phyloP scores from a whole-genome alignment of 37 sponge, comb jelly and placozoan genomes.

The Cladorhizidae sp. region DNA sequence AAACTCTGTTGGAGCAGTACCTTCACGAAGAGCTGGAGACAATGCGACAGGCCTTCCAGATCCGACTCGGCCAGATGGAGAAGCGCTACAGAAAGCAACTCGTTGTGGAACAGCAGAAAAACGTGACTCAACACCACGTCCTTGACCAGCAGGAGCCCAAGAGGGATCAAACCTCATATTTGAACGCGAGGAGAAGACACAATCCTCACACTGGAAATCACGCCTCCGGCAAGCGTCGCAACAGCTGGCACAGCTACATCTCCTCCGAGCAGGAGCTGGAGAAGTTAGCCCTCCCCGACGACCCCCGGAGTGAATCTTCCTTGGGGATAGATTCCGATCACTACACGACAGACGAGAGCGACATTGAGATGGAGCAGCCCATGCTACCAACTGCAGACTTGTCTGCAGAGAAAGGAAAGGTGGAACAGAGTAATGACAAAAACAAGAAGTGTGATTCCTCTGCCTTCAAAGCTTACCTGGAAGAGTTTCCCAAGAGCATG shows the following conservation, averaged over 20 bases:
- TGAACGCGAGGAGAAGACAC: too few species aligned
- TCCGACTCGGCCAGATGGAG: constrained; percentile 68
- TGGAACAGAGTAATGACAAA: not conserved
- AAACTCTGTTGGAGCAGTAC: constrained; percentile 40
- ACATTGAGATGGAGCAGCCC: not conserved
- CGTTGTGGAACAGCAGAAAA: constrained; percentile 14
- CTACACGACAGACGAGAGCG: constrained; percentile 18
- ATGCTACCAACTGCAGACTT: not conserved
- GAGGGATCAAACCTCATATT: too few species aligned
- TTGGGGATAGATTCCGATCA: constrained; percentile 25
- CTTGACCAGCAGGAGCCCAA: not conserved
- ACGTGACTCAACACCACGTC: not conserved
- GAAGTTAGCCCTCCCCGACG: not conserved
- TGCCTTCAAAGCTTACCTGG: not conserved
- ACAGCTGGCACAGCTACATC: constrained; percentile 57
- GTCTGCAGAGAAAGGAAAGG: not conserved
- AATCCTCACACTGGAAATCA: constrained; percentile 4
- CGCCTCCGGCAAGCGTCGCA: constrained; percentile 1
- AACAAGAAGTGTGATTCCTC: not conserved
- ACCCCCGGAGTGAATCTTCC: constrained; percentile 21
- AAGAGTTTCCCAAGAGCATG: constrained; percentile 8
- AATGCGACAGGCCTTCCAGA: constrained; percentile 80
- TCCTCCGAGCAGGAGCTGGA: not conserved
- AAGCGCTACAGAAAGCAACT: constrained; percentile 65
- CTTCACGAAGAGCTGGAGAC: constrained; percentile 75